Conservation (phyloP, 2,113 vertebrate genomes). For the Mustela lutreola region DNA sequence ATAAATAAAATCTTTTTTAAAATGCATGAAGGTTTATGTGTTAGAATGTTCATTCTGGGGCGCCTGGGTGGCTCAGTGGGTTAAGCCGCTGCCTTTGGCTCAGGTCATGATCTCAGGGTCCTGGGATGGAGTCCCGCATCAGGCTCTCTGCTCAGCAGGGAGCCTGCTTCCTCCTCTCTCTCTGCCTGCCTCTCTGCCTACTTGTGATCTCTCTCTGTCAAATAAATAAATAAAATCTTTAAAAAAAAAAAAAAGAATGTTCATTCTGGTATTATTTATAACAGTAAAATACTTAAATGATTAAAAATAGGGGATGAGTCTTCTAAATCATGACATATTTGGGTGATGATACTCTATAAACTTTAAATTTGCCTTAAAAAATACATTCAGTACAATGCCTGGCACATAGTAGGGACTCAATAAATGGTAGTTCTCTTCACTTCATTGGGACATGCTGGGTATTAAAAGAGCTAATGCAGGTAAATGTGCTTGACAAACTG, state of each 20-base stretch:
- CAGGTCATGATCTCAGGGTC: no score
- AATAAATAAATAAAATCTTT: no score
- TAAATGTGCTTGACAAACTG: neutral
- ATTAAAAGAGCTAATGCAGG: neutral
- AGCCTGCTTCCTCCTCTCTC: no score
- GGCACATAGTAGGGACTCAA: neutral
- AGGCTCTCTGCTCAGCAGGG: no score
- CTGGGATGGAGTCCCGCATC: no score
- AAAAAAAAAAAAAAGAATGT: neutral
- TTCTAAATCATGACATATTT: slow-evolving; percentile 13
- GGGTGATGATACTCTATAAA: slow-evolving; percentile 25
- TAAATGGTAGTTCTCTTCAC: neutral
- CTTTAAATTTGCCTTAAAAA: slow-evolving; percentile 52
- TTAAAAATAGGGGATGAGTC: slow-evolving; percentile 28
- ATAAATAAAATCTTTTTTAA: no score
- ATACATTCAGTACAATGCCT: slow-evolving; percentile 8
- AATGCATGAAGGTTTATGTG: no score
- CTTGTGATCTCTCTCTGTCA: no score
- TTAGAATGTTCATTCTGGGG: no score
- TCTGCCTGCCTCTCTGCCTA: no score
- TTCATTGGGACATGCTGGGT: neutral
- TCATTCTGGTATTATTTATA: slow-evolving; percentile 55
- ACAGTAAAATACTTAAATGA: slow-evolving; percentile 45
- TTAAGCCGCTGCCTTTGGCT: no score
- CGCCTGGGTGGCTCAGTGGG: no score